Base-by-base conservation (phyloP, 2,888 invertebrate species). In the Opisthograptis luteolata region DNA sequence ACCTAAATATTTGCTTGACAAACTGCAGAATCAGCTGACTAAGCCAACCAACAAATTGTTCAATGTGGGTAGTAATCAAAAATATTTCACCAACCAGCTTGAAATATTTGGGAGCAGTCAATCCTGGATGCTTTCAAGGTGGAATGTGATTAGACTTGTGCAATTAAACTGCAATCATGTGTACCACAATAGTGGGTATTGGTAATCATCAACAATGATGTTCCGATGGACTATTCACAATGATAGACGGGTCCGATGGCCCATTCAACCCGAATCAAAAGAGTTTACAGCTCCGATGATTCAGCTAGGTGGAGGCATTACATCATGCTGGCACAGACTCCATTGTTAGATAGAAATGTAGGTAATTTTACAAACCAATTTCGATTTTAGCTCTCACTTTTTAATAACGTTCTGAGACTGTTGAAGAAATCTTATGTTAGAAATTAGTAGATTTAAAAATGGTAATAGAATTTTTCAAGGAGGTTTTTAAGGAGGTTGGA, bases 251-350 rank as follows among this genome's bases (percentile, higher is more conserved):
- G 71, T n/a, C 67, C 30, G 20, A 40, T 50, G 30, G 24, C 70
- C 66, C 64, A 74, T 76, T 70, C 62, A 76, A 73, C 58, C 60
- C 37, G 52, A 70, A 70, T 77, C 65, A 74, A 77, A 73, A 65
- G 73, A 65, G 70, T 69, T 73, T 66, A 62, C 66, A 64, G 65
- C 68, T 63, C 66, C 62, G 70, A 72, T 76, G 76, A 76, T 71
- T 78, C 71, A 77, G 73, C 70, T 63, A 66, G 67, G 64, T 73
- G 68, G 42, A 55, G 73, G 72, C 73, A 68, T 79, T 79, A 76
- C 75, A 76, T 75, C 79, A 77, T 71, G 54, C 60, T 60, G 52
- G 52, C 55, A 66, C 66, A 68, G 57, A 45, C 46, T 54, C 53
- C 53, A 72, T 75, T 73, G 75, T 73, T 60, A 50, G 6, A 32